phyloP scores from a whole-genome alignment of 2,888 invertebrate genomes.

The Horisme vitalbata region DNA sequence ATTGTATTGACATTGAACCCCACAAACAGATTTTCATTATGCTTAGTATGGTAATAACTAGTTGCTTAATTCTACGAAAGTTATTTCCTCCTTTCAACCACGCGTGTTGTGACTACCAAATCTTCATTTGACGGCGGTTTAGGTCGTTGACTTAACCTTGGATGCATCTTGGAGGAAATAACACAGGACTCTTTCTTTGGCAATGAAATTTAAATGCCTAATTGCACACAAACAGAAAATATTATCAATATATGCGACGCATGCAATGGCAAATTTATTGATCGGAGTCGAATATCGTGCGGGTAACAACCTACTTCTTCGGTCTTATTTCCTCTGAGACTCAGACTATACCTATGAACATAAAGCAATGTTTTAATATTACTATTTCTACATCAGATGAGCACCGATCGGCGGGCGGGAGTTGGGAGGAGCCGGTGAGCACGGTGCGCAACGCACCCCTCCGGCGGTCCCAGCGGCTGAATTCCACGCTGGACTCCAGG shows the following conservation, averaged over 20 bases:
- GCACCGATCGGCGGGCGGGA: constrained; percentile 88
- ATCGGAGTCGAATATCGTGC: background rate
- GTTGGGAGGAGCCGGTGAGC: constrained; percentile 89
- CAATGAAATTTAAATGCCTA: constrained; percentile 4
- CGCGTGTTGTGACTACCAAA: constrained; percentile 13
- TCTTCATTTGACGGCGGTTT: constrained; percentile 7
- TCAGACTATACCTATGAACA: background rate
- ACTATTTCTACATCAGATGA: constrained; percentile 84
- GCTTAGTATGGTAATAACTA: background rate
- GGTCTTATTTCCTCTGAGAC: background rate
- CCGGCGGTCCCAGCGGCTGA: constrained; percentile 77
- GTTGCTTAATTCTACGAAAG: constrained; percentile 2
- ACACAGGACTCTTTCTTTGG: constrained; percentile 12
- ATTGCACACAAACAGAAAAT: constrained; percentile 8
- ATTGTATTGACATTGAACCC: no score
- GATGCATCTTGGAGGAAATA: constrained; percentile 9
- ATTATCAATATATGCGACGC: constrained; percentile 4
- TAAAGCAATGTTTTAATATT: constrained; percentile 1
- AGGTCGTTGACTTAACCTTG: constrained; percentile 20
- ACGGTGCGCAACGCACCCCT: constrained; percentile 76
- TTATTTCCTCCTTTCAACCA: constrained; percentile 14
- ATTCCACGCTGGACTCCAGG: constrained; percentile 79
- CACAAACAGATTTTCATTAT: background rate
- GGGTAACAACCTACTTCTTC: background rate
- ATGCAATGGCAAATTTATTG: background rate